phyloP scores from a whole-genome alignment of 2,888 invertebrate genomes.

The Nowickia ferox region DNA sequence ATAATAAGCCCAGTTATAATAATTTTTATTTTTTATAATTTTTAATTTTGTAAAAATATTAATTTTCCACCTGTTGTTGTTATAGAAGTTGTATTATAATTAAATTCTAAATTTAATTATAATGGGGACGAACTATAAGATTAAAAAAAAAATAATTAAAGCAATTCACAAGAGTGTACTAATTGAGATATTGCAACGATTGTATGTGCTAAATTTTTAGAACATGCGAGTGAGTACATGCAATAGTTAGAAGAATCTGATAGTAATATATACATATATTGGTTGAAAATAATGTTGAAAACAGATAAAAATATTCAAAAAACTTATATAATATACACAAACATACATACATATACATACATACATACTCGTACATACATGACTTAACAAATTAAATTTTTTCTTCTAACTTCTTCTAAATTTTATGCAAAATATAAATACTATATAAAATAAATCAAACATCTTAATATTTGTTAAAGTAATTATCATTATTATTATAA shows the following conservation, averaged over 20 bases:
- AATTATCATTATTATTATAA: conserved; percentile 48
- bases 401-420: conserved; percentile 47
- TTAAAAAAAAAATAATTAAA: conserved; percentile 10
- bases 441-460: conserved; percentile 25
- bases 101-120: conserved; percentile 33
- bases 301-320: conserved; percentile 26
- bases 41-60: neutral
- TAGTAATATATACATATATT: conserved; percentile 25
- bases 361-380: conserved; percentile 36
- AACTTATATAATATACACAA: conserved; percentile 43
- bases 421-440: conserved; percentile 39
- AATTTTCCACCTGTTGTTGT: neutral
- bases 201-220: no score
- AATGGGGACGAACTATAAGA: conserved; percentile 44
- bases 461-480: conserved; percentile 40
- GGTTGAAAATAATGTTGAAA: conserved; percentile 47
- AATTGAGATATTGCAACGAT: no score
- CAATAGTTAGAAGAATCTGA: no score
- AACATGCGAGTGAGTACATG: no score
- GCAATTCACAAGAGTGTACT: no score
- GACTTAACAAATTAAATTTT: conserved; percentile 39
- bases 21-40: neutral
- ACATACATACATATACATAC: conserved; percentile 3
- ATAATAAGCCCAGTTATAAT: no score
- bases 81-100: neutral